Evolutionary conservation across 1,140 invertebrate species (phyloP), one percentile per base, ranked within the genome.

Genomic region (Orchesella cincta): DNA sequence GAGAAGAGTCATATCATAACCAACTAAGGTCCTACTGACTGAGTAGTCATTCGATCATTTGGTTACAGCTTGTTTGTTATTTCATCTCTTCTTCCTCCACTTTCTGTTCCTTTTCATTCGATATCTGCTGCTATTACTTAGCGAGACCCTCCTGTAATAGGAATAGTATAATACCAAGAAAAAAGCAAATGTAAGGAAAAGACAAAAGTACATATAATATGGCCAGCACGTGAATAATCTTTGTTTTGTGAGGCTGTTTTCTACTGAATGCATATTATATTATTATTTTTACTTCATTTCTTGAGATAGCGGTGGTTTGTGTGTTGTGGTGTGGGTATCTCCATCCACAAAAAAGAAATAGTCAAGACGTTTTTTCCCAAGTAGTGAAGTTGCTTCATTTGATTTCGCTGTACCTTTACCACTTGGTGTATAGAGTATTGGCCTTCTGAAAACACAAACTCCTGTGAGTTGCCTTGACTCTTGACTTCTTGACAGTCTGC

Each of bases 401-500:
- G 54, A 57, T 57, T 57, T 57, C 54, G 54, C n/a, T 26, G 54
- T 57, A 57, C 54, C 26, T 16, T 57, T 57, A 57, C 54, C 14
- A 14, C 54, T n/a, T 57, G 14, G 26, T 18, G n/a, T 8, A 23
- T 14, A n/a, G n/a, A n/a, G 12, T 57, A 5, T 16, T 57, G 23
- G 26, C 12, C 23, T 26, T 16, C 14, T 18, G 23, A 16, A 12
- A 57, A 16, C 54, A 57, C 8, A 16, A 26, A 57, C 54, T 57
- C n/a, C n/a, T 57, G 8, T 57, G 5, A 67, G 62, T 67, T 67
- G 62, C 62, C 62, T 67, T 67, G 62, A 67, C 62, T 67, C 62
- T 67, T 67, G 62, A 67, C 62, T 67, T 67, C 31, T 67, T 67
- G 62, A 67, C 62, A 67, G 62, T 67, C 26, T 33, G 62, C 62